A percentile compares a stretch with the other conserved stretches of the same genome.
Conservation (phyloP, 2,113 vertebrate species). For the Apeltes quadracus region DNA sequence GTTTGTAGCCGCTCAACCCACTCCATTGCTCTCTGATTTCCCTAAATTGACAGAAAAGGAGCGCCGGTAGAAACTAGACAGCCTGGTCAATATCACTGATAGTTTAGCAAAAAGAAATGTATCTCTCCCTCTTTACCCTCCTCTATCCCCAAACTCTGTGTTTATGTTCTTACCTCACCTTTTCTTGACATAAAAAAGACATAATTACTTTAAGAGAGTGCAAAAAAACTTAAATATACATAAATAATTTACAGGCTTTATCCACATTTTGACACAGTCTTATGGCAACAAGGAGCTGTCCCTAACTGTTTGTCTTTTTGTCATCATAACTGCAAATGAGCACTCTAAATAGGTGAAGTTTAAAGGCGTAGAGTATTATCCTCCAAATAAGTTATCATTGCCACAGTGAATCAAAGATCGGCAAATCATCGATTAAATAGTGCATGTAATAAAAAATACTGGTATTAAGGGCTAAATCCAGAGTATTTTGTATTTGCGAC, state of each 20-base stretch:
- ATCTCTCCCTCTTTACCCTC: conserved; percentile 57
- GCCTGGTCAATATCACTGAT: conserved; percentile 73
- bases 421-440: background rate
- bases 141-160: background rate
- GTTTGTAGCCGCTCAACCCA: conserved; percentile 46
- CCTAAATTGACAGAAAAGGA: conserved; percentile 77
- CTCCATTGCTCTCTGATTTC: conserved; percentile 74
- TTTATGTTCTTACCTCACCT: too few species aligned
- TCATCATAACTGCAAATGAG: too few species aligned
- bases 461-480: background rate
- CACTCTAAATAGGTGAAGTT: background rate
- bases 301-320: background rate
- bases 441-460: background rate
- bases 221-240: conserved; percentile 9
- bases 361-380: background rate
- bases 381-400: background rate
- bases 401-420: too few species aligned
- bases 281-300: background rate
- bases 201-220: conserved; percentile 22
- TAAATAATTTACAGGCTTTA: conserved; percentile 5
- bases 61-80: conserved; percentile 65
- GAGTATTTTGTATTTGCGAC: background rate
- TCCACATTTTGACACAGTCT: conserved; percentile 12
- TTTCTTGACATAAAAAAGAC: conserved; percentile 29
- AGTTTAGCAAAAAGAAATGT: conserved; percentile 70